A percentile compares a stretch with the other conserved stretches of the same genome.
Evolutionary conservation across 2,888 invertebrate genomes (phyloP).

Genomic region (Agriopis leucophaearia): DNA sequence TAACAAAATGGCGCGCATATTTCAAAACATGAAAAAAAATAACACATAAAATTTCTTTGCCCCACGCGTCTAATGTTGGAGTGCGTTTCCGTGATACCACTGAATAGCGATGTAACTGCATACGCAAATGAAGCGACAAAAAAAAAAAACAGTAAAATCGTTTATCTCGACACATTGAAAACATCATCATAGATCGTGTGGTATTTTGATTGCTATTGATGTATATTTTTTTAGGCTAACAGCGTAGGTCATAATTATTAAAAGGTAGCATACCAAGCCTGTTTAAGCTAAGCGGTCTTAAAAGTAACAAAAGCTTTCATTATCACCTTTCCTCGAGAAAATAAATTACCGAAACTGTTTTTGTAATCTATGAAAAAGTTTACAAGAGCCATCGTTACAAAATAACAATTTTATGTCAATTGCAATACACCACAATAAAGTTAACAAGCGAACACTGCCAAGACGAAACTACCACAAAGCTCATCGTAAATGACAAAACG

Average conservation of each 20-base stretch:
- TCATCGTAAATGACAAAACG: conserved; percentile 35
- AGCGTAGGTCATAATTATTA: too few relatives aligned
- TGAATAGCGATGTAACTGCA: neutral
- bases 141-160: too few relatives aligned
- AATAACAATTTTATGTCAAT: conserved; percentile 7
- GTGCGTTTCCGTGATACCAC: conserved; percentile 63
- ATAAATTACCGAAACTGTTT: too few relatives aligned
- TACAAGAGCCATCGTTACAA: neutral
- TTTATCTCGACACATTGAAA: too few relatives aligned
- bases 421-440: conserved; percentile 34
- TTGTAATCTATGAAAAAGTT: neutral
- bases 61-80: conserved; percentile 79
- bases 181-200: too few relatives aligned
- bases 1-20: conserved; percentile 85
- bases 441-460: conserved; percentile 33
- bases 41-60: conserved; percentile 83
- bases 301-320: too few relatives aligned
- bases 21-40: conserved; percentile 85
- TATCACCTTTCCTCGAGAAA: too few relatives aligned
- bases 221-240: too few relatives aligned
- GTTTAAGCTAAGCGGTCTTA: too few relatives aligned
- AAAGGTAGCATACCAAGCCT: too few relatives aligned
- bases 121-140: too few relatives aligned
- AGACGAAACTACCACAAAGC: conserved; percentile 27
- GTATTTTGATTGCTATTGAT: neutral